Evolutionary conservation across 2,888 invertebrate species (phyloP), one percentile per base, ranked within the genome.

Genomic region (Drosophila subsilvestris): DNA sequence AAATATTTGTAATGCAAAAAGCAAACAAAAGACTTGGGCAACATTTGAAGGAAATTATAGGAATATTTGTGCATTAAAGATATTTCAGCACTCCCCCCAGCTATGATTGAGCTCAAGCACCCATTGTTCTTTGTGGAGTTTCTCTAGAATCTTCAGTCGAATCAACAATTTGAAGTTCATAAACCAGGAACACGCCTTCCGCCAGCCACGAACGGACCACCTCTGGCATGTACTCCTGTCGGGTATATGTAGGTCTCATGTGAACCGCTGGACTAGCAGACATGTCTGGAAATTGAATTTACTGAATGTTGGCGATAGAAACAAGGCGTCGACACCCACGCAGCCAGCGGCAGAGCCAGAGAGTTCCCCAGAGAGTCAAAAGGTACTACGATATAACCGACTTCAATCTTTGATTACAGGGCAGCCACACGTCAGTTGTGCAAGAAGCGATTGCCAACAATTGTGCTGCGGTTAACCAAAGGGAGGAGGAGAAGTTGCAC

Each of bases 381-480:
- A 62, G 73, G 53, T 32, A 32, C 32, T 32, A 32, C 32, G 32
- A 2, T 32, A 12, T 59, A 65, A 57, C 71, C 63, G 67, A 65
- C 82, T 79, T 87, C 86, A 74, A 83, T 79, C 78, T 88, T 77
- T 85, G 82, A 87, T 83, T 87, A 79, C 86, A 55, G 60, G 60
- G 79, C 86, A 67, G 81, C 79, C 85, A 74, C 79, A 80, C 69
- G 70, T 74, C 53, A 49, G 79, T 83, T 83, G 86, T 86, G 88
- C 77, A 83, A 80, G 66, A 58, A 69, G 73, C 70, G 71, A 85
- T 82, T 87, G 88, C 63, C 86, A 88, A 83, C 80, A 77, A 67
- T 75, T 79, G 82, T 44, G 62, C 42, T 87, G 87, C 53, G 82
- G 82, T 87, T 75, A 78, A 51, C 71, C 47, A 45, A 37, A n/a